Evolutionary conservation across 2,888 invertebrate genomes (phyloP), one percentile per base, ranked within the genome.

Genomic region (Byasa hedistus): DNA sequence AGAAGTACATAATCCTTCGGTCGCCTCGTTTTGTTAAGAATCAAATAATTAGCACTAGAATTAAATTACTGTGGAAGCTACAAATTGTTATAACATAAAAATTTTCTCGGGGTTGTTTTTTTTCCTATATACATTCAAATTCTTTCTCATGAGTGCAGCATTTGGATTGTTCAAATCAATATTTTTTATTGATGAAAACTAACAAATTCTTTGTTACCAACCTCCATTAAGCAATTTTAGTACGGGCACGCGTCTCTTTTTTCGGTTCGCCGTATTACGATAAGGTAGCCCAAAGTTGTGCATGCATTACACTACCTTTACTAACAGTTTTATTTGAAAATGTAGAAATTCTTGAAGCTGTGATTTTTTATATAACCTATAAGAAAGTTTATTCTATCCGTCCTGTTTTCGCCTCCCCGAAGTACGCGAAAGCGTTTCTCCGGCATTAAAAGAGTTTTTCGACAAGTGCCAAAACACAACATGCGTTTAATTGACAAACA

Each of bases 291-390:
- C 56, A 10, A 39, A 15, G 39, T 39, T 12, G 39, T 56, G 36
- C 17, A 36, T 36, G n/a, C 62, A 24, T n/a, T 24, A 56, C 27
- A 44, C 24, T 62, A 39, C 62, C 56, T 56, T 44, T 56, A 62
- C 55, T 62, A 44, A 7, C 56, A 15, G 22, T 32, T 23, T 22
- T 39, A 54, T 56, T 56, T 24, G 62, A 62, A 39, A 55, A 62
- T 22, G 57, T 48, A 48, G n/a, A 5, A 48, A 19, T 48, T 19
- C 5, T 19, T 48, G 8, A 19, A 48, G n/a, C 0, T 7, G 4
- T n/a, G 2, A 15, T 15, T 17, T 39, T 39, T 39, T 36, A 12
- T 39, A 39, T 32, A 32, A 7, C 32, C 32, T 10, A 32, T 10
- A 10, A 1, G 10, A 32, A 32, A 32, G 7, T 32, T 10, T 10